A percentile compares a stretch with the other conserved stretches of the same genome.
These are phyloP conservation scores for Tortricodes alternella DNA, from an alignment of 2,888 invertebrate species.

Conservation along the genomic window DNA sequence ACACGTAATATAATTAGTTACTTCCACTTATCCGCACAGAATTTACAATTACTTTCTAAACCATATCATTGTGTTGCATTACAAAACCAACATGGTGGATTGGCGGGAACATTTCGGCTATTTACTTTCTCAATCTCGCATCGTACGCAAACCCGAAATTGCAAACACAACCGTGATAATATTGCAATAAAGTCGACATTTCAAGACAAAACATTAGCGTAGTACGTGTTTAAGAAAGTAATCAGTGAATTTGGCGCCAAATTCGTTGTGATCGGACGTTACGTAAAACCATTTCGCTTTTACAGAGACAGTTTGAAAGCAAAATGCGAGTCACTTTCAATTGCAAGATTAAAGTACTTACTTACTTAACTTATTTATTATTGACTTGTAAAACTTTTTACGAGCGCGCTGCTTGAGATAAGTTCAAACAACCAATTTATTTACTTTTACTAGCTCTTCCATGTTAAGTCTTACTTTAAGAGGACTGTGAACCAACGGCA, in stretches of 20 bases:
- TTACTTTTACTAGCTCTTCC: too few species aligned
- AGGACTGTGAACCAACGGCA: too few species aligned
- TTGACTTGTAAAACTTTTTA: slow-evolving; percentile 7
- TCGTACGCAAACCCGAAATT: too few species aligned
- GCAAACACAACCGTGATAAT: too few species aligned
- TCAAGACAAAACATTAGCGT: too few species aligned
- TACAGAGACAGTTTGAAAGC: slow-evolving; percentile 48
- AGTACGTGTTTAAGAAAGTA: too few species aligned
- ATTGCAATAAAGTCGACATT: too few species aligned
- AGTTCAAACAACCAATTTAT: slow-evolving; percentile 16
- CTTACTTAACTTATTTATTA: background rate
- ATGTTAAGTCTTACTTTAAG: too few species aligned
- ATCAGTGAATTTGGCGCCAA: slow-evolving; percentile 40
- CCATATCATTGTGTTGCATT: slow-evolving; percentile 24
- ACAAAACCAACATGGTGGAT: too few species aligned
- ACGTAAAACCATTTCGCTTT: slow-evolving; percentile 54
- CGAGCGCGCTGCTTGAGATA: background rate
- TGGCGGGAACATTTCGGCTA: too few species aligned
- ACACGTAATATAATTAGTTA: background rate
- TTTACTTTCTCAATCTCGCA: too few species aligned
- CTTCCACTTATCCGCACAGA: slow-evolving; percentile 37
- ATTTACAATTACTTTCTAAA: slow-evolving; percentile 63
- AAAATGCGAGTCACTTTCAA: slow-evolving; percentile 36
- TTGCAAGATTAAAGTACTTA: background rate
- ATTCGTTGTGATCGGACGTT: slow-evolving; percentile 43